Evolutionary conservation across 2,888 invertebrate species (phyloP).

Genomic region (Xylota segnis): DNA sequence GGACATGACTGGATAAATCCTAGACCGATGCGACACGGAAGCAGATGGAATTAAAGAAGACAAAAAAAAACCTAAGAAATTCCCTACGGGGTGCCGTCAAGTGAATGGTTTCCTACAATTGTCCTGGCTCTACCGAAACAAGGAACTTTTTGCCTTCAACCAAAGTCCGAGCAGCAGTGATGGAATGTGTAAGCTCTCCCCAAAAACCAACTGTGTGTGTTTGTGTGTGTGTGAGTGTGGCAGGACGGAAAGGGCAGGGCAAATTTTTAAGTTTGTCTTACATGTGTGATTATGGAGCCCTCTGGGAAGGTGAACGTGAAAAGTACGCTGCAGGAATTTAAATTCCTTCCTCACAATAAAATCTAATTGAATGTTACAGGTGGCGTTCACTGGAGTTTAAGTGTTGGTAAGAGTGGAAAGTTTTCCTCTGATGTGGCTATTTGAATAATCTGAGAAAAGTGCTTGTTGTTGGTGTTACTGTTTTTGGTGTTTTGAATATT

Average conservation of each 20-base stretch:
- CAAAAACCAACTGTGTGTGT: neutral
- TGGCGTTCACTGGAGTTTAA: slow-evolving; percentile 62
- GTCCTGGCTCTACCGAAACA: slow-evolving; percentile 5
- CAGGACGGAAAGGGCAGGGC: neutral
- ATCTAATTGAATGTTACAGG: slow-evolving; percentile 76
- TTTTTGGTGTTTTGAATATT: slow-evolving; percentile 48
- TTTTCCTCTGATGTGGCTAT: slow-evolving; percentile 49
- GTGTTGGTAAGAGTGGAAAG: slow-evolving; percentile 51
- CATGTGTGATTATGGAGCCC: slow-evolving; percentile 52
- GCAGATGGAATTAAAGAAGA: slow-evolving; percentile 40
- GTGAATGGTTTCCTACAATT: slow-evolving; percentile 27
- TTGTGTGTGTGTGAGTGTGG: neutral
- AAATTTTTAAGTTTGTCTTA: slow-evolving; percentile 20
- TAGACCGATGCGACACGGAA: slow-evolving; percentile 12
- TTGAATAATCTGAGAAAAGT: slow-evolving; percentile 62
- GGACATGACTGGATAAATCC: slow-evolving; percentile 30
- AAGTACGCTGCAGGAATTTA: slow-evolving; percentile 69
- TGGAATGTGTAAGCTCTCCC: neutral
- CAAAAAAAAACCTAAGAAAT: slow-evolving; percentile 27
- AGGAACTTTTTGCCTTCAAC: neutral
- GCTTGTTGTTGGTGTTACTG: slow-evolving; percentile 36
- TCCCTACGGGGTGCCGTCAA: slow-evolving; percentile 38
- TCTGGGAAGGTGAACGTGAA: slow-evolving; percentile 50
- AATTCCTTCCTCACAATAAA: slow-evolving; percentile 66
- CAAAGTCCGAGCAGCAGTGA: neutral